These are phyloP conservation scores for Euwallacea fornicatus DNA, from an alignment of 1,140 invertebrate species.

Conservation along the genomic window DNA sequence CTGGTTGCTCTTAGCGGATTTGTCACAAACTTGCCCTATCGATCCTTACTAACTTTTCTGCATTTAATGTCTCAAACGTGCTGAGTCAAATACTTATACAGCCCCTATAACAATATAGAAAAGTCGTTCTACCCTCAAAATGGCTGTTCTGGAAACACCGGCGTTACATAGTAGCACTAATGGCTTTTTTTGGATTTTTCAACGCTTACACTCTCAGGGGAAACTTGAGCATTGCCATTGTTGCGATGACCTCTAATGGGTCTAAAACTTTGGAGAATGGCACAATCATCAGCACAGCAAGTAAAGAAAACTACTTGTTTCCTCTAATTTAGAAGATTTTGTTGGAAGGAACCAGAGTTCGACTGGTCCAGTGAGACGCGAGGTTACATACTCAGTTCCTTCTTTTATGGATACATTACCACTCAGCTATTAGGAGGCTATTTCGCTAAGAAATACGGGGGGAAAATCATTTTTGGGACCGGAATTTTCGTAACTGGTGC, in stretches of 20 bases:
- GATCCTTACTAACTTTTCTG: too few relatives aligned
- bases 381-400: constrained; percentile 82
- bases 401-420: constrained; percentile 81
- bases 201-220: constrained; percentile 84
- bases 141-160: constrained; percentile 71
- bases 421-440: constrained; percentile 68
- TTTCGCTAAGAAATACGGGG: constrained; percentile 60
- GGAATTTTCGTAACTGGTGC: constrained; percentile 80
- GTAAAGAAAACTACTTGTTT: neutral
- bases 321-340: constrained; percentile 4
- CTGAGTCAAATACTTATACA: too few relatives aligned
- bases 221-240: constrained; percentile 86
- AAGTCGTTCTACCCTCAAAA: constrained; percentile 41
- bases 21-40: too few relatives aligned
- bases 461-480: constrained; percentile 72
- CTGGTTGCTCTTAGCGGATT: too few relatives aligned
- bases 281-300: constrained; percentile 48
- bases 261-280: constrained; percentile 57
- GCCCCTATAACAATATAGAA: too few relatives aligned
- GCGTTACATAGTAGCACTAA: constrained; percentile 70
- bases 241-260: constrained; percentile 78
- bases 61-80: too few relatives aligned
- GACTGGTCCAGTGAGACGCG: constrained; percentile 77
- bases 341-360: constrained; percentile 62
- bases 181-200: constrained; percentile 87